phyloP scores from a whole-genome alignment of 2,113 vertebrate species.

The Oostethus manadensis region DNA sequence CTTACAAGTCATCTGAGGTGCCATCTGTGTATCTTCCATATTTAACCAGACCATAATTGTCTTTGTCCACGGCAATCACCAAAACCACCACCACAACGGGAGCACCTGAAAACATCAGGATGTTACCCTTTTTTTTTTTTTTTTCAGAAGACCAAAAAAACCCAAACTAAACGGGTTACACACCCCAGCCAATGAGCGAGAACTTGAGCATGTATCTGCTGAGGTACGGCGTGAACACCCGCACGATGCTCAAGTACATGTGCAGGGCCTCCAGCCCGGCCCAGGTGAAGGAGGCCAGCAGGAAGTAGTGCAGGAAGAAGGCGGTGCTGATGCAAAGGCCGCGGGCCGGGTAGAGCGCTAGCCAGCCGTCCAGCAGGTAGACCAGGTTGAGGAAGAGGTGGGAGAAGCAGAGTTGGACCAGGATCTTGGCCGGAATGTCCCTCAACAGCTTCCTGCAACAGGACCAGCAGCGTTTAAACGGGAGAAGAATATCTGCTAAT shows the following conservation, averaged over 20 bases:
- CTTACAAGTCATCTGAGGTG: slow-evolving; percentile 86
- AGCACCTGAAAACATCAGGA: slow-evolving; percentile 71
- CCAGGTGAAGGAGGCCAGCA: slow-evolving; percentile 94
- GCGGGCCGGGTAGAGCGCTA: slow-evolving; percentile 71
- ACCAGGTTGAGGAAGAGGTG: slow-evolving; percentile 84
- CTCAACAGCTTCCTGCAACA: slow-evolving; percentile 84
- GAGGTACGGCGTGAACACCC: slow-evolving; percentile 79
- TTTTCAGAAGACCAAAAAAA: too few species aligned
- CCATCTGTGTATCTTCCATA: slow-evolving; percentile 76
- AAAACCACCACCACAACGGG: slow-evolving; percentile 82
- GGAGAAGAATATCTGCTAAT: too few species aligned
- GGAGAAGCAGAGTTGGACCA: slow-evolving; percentile 86
- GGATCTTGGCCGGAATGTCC: slow-evolving; percentile 94
- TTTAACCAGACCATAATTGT: slow-evolving; percentile 82
- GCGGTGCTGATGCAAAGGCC: slow-evolving; percentile 85
- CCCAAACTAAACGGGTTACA: slow-evolving; percentile 5
- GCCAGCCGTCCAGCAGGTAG: slow-evolving; percentile 89
- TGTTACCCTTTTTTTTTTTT: not conserved
- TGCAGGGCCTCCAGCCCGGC: slow-evolving; percentile 95
- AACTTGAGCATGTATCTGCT: slow-evolving; percentile 96
- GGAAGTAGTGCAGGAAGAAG: slow-evolving; percentile 93
- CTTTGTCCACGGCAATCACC: slow-evolving; percentile 77
- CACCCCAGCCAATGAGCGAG: slow-evolving; percentile 89
- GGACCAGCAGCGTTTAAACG: not conserved
- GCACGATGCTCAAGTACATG: slow-evolving; percentile 93